phyloP scores from a whole-genome alignment of 2,113 vertebrate species.

The Tiliqua scincoides region DNA sequence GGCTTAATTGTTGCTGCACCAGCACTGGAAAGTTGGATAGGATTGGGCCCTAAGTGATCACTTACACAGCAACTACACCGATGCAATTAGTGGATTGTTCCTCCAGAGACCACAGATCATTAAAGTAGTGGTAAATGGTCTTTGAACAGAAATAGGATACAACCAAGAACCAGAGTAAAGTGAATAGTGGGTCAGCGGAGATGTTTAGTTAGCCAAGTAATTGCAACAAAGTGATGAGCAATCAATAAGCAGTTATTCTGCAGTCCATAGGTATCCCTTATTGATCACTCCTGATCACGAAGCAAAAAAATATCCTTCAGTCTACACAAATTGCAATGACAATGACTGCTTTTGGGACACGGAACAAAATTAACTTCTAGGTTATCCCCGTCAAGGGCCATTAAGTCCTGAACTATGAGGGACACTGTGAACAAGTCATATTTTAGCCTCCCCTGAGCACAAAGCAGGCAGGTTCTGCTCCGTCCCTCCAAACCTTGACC shows the following conservation, averaged over 20 bases:
- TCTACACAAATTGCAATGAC: constrained; percentile 79
- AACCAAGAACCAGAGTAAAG: background rate
- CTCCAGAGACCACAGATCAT: background rate
- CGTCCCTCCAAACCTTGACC: constrained; percentile 78
- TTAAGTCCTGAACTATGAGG: constrained; percentile 84
- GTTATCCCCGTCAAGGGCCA: constrained; percentile 87
- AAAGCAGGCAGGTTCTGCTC: constrained; percentile 72
- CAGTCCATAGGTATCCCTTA: constrained; percentile 53
- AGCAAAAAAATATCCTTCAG: constrained; percentile 74
- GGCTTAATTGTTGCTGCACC: too few relatives aligned
- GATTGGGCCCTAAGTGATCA: too few relatives aligned
- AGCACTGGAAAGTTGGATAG: too few relatives aligned
- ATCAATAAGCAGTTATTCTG: constrained; percentile 46
- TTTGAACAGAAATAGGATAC: background rate
- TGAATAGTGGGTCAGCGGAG: background rate
- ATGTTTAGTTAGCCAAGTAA: background rate
- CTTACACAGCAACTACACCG: background rate
- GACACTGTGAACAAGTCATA: constrained; percentile 82
- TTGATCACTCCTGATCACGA: constrained; percentile 76
- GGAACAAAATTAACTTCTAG: constrained; percentile 85
- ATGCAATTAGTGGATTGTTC: background rate
- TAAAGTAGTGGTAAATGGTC: constrained; percentile 7
- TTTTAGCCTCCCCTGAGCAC: constrained; percentile 79
- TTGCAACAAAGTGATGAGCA: constrained; percentile 17
- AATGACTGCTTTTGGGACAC: constrained; percentile 81